A percentile compares a stretch with the other conserved stretches of the same genome.
These are phyloP conservation scores for Archips crataeganus DNA, from an alignment of 2,888 invertebrate species.

Conservation along the genomic window DNA sequence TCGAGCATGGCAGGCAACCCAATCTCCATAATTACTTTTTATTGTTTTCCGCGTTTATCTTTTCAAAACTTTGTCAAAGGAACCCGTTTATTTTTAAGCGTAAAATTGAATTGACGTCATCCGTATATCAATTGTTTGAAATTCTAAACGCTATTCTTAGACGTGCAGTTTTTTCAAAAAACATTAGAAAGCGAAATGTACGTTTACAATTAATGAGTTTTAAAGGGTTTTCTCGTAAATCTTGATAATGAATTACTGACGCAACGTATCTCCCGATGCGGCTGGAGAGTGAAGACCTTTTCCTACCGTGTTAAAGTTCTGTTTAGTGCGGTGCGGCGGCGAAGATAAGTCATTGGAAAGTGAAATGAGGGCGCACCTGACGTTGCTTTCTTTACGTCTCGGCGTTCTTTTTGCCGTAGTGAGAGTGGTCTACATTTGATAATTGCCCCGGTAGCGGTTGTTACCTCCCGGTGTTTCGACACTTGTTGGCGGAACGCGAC, in stretches of 20 bases:
- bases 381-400: slow-evolving; percentile 82
- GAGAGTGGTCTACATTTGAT: slow-evolving; percentile 85
- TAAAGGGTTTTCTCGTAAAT: slow-evolving; percentile 80
- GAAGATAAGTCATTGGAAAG: slow-evolving; percentile 81
- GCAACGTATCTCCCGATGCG: slow-evolving; percentile 48
- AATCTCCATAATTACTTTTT: background rate
- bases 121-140: slow-evolving; percentile 9
- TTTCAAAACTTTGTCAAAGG: background rate
- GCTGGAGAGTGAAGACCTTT: slow-evolving; percentile 55
- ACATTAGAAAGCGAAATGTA: slow-evolving; percentile 72
- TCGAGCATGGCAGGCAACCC: background rate
- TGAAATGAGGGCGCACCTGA: slow-evolving; percentile 85
- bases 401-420: slow-evolving; percentile 80
- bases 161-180: slow-evolving; percentile 52
- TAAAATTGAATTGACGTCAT: slow-evolving; percentile 11
- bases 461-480: slow-evolving; percentile 65
- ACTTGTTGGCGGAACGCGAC: slow-evolving; percentile 26
- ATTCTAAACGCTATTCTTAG: background rate
- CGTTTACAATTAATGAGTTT: slow-evolving; percentile 74
- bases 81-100: background rate
- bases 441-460: slow-evolving; percentile 78
- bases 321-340: slow-evolving; percentile 53
- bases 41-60: background rate
- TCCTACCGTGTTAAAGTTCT: slow-evolving; percentile 54
- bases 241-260: slow-evolving; percentile 76